phyloP scores from a whole-genome alignment of 2,888 invertebrate genomes.

The Gastracanthus pulcherrimus region DNA sequence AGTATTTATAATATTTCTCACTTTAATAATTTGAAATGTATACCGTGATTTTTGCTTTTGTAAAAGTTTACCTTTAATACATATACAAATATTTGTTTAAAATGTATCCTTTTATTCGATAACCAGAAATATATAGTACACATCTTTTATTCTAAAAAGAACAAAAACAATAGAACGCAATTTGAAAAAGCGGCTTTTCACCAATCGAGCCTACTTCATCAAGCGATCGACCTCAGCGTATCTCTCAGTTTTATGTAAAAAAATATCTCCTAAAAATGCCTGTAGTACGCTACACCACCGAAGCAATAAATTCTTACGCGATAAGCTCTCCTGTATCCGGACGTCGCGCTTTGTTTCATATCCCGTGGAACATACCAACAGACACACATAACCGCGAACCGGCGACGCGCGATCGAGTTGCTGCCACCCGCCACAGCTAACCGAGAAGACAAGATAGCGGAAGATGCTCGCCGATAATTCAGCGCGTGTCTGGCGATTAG shows the following conservation, averaged over 20 bases:
- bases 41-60: too few species aligned
- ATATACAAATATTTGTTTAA: too few species aligned
- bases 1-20: too few species aligned
- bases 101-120: too few species aligned
- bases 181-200: background rate
- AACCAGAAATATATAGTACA: too few species aligned
- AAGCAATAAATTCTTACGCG: conserved; percentile 10
- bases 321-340: conserved; percentile 4
- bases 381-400: background rate
- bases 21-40: too few species aligned
- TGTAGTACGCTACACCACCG: background rate
- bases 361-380: background rate
- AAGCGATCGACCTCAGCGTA: background rate
- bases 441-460: background rate
- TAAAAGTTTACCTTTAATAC: too few species aligned
- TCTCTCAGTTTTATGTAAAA: background rate
- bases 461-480: background rate
- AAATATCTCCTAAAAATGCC: too few species aligned
- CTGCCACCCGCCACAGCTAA: background rate
- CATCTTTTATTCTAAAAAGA: too few species aligned
- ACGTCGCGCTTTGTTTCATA: background rate
- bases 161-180: background rate
- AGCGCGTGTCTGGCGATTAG: background rate
- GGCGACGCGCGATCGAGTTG: background rate
- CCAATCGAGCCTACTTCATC: background rate